Evolutionary conservation across 30 jellyfish, hydroid and myxozoan species (phyloP).

Genomic region (Aurelia sp.): DNA sequence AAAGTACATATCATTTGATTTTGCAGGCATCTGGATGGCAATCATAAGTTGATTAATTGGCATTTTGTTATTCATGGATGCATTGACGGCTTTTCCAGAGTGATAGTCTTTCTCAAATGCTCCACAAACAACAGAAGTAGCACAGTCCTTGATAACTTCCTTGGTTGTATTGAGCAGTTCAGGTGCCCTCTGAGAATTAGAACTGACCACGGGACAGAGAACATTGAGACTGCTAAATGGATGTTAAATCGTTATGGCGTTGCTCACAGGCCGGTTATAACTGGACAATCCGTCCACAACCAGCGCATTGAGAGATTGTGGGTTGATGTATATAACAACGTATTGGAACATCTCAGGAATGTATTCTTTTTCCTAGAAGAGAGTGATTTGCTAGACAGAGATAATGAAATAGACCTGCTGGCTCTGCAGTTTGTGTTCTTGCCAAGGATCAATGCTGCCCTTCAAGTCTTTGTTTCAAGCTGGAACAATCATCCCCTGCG

Average conservation of each 20-base stretch:
- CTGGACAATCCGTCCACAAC: not conserved
- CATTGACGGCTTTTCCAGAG: no score
- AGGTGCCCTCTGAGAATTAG: not conserved
- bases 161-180: no score
- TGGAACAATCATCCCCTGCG: conserved; percentile 20
- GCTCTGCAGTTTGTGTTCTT: not conserved
- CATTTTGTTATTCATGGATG: no score
- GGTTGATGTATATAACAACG: not conserved
- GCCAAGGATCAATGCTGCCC: conserved; percentile 14
- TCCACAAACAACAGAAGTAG: no score
- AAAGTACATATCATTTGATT: not conserved
- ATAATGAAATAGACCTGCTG: not conserved
- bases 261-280: not conserved
- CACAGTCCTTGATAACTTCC: no score
- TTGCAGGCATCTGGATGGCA: no score
- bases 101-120: no score
- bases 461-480: not conserved
- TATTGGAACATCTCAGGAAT: not conserved
- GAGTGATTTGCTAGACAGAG: not conserved
- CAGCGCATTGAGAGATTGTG: conserved; percentile 15
- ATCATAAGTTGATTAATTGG: no score
- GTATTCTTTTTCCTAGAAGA: not conserved
- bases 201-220: conserved; percentile 18
- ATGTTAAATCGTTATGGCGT: not conserved
- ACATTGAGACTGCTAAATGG: not conserved